Evolutionary conservation across 2,797 vertebrate species (phyloP).

Genomic region (Melanotaenia boesemani): DNA sequence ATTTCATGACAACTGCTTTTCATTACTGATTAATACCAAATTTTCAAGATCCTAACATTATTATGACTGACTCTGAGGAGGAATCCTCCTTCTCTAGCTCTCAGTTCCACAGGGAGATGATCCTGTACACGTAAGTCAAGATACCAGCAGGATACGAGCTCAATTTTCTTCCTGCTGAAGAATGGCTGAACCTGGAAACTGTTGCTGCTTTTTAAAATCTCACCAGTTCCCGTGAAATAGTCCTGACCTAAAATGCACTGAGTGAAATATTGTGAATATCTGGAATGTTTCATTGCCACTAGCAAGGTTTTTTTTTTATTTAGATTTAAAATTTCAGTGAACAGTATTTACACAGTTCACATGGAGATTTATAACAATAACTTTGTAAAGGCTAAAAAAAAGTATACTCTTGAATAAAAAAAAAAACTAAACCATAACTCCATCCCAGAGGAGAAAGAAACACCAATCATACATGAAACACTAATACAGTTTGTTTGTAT

Average conservation of each 20-base stretch:
- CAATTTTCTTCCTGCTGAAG: constrained; percentile 3
- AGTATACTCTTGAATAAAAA: too few species aligned
- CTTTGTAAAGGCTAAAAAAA: too few species aligned
- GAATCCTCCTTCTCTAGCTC: constrained; percentile 1
- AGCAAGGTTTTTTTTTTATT: not conserved
- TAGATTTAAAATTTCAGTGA: not conserved
- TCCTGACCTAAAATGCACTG: not conserved
- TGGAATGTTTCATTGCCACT: not conserved
- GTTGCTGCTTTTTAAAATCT: not conserved
- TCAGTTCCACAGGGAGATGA: constrained; percentile 12
- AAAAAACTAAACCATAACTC: not conserved
- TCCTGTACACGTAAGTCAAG: constrained; percentile 9
- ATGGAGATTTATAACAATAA: not conserved
- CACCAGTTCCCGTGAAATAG: constrained; percentile 3
- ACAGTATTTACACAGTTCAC: not conserved
- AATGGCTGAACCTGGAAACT: not conserved
- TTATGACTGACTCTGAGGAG: not conserved
- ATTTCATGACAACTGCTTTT: not conserved
- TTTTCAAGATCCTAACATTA: not conserved
- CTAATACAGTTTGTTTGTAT: not conserved
- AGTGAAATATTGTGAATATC: not conserved
- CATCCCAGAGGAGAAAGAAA: not conserved
- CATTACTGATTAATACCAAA: not conserved
- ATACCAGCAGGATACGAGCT: not conserved
- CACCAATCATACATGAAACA: not conserved